Evolutionary conservation across 2,797 vertebrate species (phyloP).

Genomic region (Sparidentex hasta): DNA sequence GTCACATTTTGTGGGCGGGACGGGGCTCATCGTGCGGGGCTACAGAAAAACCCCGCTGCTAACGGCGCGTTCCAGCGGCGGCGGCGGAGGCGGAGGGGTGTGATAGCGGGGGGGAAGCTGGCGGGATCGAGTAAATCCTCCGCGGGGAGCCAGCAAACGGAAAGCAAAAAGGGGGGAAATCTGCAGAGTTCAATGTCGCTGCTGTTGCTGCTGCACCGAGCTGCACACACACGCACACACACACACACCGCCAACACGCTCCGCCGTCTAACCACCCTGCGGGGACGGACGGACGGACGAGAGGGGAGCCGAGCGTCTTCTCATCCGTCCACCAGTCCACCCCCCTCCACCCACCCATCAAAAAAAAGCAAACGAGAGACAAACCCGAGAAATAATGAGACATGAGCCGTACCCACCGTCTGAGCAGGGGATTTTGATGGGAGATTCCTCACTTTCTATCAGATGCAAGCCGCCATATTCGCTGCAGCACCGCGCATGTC

Average conservation of each 20-base stretch:
- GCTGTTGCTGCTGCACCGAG: slow-evolving; percentile 42
- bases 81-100: neutral
- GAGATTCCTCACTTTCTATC: slow-evolving; percentile 81
- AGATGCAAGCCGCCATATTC: slow-evolving; percentile 86
- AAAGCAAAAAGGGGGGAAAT: slow-evolving; percentile 28
- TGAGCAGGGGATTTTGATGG: slow-evolving; percentile 63
- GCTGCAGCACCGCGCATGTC: slow-evolving; percentile 86
- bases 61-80: slow-evolving; percentile 24
- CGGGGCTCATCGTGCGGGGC: slow-evolving; percentile 40
- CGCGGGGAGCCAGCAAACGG: slow-evolving; percentile 37
- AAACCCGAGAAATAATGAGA: slow-evolving; percentile 44
- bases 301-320: neutral
- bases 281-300: neutral
- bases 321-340: no score
- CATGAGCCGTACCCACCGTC: slow-evolving; percentile 75
- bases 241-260: slow-evolving; percentile 55
- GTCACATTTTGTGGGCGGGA: slow-evolving; percentile 79
- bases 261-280: slow-evolving; percentile 13
- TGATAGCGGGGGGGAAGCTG: neutral
- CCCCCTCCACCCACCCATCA: no score
- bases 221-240: neutral
- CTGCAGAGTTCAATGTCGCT: slow-evolving; percentile 54
- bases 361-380: slow-evolving; percentile 11
- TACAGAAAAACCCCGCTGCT: slow-evolving; percentile 43
- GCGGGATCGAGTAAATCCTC: neutral